Conservation (phyloP, 2,888 invertebrate genomes). For the Hecatera dysodea region DNA sequence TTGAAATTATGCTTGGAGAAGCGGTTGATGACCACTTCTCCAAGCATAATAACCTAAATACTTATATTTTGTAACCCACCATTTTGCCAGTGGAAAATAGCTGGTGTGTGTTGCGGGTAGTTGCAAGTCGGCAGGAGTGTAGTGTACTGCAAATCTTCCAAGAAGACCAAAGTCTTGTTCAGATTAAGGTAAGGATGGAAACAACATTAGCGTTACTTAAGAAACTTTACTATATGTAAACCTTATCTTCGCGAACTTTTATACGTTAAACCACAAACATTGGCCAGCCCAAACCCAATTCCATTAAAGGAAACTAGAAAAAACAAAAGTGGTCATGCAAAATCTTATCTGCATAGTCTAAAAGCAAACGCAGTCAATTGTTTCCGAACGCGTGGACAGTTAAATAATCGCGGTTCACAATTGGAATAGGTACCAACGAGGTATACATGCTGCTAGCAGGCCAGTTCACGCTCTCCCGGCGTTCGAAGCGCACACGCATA, state of each 20-base stretch:
- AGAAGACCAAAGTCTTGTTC: background rate
- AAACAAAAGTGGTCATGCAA: slow-evolving; percentile 78
- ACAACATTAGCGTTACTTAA: background rate
- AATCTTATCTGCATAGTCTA: slow-evolving; percentile 85
- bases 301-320: slow-evolving; percentile 53
- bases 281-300: slow-evolving; percentile 5
- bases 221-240: background rate
- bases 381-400: slow-evolving; percentile 90
- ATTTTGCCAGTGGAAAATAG: background rate
- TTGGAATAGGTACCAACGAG: slow-evolving; percentile 86
- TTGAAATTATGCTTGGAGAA: background rate
- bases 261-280: slow-evolving; percentile 15
- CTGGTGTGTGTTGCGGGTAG: background rate
- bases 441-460: slow-evolving; percentile 76
- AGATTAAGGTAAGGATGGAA: background rate
- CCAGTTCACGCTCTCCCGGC: slow-evolving; percentile 87
- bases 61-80: background rate
- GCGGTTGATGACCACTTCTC: no score
- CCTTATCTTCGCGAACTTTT: background rate
- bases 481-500: slow-evolving; percentile 80
- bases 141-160: background rate
- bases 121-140: background rate
- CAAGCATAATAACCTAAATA: background rate
- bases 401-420: slow-evolving; percentile 89
- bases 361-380: slow-evolving; percentile 87